A percentile compares a stretch with the other conserved stretches of the same genome.
These are phyloP conservation scores for Coleophora flavipennella DNA, from an alignment of 2,888 invertebrate genomes.

Conservation along the genomic window DNA sequence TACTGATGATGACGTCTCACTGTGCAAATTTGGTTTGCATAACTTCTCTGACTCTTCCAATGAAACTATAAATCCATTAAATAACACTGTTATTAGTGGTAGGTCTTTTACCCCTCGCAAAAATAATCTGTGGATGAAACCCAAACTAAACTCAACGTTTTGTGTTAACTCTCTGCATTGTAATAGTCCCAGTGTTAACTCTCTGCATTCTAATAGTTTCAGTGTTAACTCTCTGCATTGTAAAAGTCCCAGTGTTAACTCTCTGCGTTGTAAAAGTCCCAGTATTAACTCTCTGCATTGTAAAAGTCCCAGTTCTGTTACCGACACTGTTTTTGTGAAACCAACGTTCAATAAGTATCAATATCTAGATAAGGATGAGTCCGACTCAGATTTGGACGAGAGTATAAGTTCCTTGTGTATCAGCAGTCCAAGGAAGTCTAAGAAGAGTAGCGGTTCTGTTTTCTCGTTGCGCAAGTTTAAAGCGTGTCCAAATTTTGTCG, in stretches of 20 bases:
- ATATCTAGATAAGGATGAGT: slow-evolving; percentile 51
- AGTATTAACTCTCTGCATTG: slow-evolving; percentile 42
- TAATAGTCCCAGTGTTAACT: slow-evolving; percentile 47
- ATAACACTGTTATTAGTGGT: slow-evolving; percentile 41
- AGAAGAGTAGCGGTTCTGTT: slow-evolving; percentile 47
- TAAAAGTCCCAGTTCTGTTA: slow-evolving; percentile 44
- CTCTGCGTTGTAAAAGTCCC: slow-evolving; percentile 40
- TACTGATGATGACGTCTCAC: slow-evolving; percentile 60
- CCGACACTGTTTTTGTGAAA: slow-evolving; percentile 50
- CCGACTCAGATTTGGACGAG: slow-evolving; percentile 66
- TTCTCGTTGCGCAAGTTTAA: slow-evolving; percentile 67
- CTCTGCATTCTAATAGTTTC: too few relatives aligned
- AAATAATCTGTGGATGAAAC: slow-evolving; percentile 47
- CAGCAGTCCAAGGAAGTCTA: slow-evolving; percentile 51
- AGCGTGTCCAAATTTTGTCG: slow-evolving; percentile 63
- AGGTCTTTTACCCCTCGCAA: slow-evolving; percentile 47
- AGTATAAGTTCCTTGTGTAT: slow-evolving; percentile 70
- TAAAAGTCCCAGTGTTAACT: slow-evolving; percentile 47
- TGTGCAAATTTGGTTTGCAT: slow-evolving; percentile 57
- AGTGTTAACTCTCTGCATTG: too few relatives aligned
- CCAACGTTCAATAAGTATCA: slow-evolving; percentile 58
- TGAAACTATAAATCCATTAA: slow-evolving; percentile 38
- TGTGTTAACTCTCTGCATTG: slow-evolving; percentile 42
- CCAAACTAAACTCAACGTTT: slow-evolving; percentile 56
- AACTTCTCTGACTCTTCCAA: slow-evolving; percentile 54